Base-by-base conservation (phyloP, 2,113 vertebrate species). In the Coracopsis vasa region DNA sequence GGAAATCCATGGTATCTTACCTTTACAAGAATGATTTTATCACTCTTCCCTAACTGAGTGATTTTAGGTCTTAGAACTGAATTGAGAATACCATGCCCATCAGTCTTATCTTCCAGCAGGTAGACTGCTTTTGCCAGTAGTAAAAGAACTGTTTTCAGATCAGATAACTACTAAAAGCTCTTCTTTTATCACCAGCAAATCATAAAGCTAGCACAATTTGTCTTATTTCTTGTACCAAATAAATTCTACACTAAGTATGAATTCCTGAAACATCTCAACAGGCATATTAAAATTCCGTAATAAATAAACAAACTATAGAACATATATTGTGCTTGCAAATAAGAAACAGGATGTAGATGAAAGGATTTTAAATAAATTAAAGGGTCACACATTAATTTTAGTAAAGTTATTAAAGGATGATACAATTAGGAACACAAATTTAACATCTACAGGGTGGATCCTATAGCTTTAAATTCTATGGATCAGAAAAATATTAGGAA, bases 51-150 rank as follows among this genome's bases (percentile, higher is more conserved):
- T 90, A 72, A 88, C n/a, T 39, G 71, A 94, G 29, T 69, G 62
- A 82, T 92, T 95, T 93, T 92, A 86, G 86, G 53, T 77, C 80
- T 83, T 94, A 83, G 35, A 83, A 33, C 29, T 92, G 86, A 95
- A 94, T 39, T 72, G 56, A 90, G 51, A 79, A 95, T 72, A 75
- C 56, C 92, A 85, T 80, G 25, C 83, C 47, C 66, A 88, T 90
- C 58, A 83, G 23, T 18, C 92, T 94, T 96, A 92, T 92, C 75
- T 92, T 92, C 20, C 47, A 83, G 29, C 29, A 80, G 42, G 44
- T 77, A 24, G 33, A 51, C 66, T 86, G 71, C 24, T 53, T 86
- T 92, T 80, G 44, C 82, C 21, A 44, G 10, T n/a, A 41, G 37
- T 90, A 92, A 94, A 92, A 93, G 2, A 81, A 33, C 29, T 54